Evolutionary conservation across 2,113 vertebrate genomes (phyloP).

Genomic region (Syngnathus typhle): DNA sequence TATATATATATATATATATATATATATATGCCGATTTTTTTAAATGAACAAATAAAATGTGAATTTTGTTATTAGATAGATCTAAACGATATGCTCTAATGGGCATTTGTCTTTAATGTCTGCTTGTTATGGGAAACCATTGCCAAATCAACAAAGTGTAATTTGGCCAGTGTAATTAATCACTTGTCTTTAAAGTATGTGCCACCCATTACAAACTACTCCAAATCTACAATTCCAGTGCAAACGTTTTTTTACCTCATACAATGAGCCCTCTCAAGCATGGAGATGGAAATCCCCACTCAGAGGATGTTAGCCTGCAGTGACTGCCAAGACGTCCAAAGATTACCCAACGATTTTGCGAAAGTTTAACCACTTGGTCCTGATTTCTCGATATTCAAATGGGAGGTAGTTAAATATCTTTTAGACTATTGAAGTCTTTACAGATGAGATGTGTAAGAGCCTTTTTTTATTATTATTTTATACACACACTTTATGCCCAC

Average conservation of each 20-base stretch:
- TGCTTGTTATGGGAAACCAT: too few species aligned
- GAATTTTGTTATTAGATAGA: too few species aligned
- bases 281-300: conserved; percentile 41
- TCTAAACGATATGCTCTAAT: too few species aligned
- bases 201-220: background rate
- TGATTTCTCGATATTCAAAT: conserved; percentile 7
- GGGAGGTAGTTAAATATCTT: background rate
- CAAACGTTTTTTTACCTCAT: background rate
- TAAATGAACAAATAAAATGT: too few species aligned
- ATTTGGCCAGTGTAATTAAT: background rate
- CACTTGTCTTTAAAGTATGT: background rate
- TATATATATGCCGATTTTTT: too few species aligned
- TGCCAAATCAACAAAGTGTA: too few species aligned
- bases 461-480: too few species aligned
- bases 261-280: conserved; percentile 6
- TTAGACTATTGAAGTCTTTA: background rate
- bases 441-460: background rate
- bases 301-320: conserved; percentile 27
- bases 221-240: background rate
- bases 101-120: background rate
- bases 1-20: too few species aligned
- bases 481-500: too few species aligned
- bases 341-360: conserved; percentile 5
- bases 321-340: conserved; percentile 6
- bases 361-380: conserved; percentile 5